A percentile compares a stretch with the other conserved stretches of the same genome.
Evolutionary conservation across 2,888 invertebrate species (phyloP).

Genomic region (Romanomermis culicivorax): DNA sequence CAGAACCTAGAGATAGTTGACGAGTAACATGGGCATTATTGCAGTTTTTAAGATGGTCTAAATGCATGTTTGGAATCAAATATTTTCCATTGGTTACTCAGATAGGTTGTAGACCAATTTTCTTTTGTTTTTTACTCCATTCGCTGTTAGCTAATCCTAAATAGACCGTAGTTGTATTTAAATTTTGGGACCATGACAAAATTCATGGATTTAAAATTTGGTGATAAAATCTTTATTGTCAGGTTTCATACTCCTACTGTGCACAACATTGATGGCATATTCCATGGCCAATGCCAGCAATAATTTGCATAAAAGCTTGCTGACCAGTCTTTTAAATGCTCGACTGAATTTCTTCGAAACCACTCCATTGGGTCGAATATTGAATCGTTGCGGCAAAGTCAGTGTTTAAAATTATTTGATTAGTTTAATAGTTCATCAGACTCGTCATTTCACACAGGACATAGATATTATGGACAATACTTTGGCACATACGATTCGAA

Average conservation of each 20-base stretch:
- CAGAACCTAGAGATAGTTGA: too few species aligned
- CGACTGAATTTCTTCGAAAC: conserved; percentile 32
- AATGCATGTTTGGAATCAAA: too few species aligned
- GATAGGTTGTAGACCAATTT: conserved; percentile 19
- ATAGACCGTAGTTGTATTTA: too few species aligned
- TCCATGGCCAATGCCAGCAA: conserved; percentile 31
- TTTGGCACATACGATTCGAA: conserved; percentile 21
- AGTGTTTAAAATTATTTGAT: not conserved
- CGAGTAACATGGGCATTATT: too few species aligned
- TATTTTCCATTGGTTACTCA: too few species aligned
- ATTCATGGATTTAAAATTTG: too few species aligned
- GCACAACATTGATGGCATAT: conserved; percentile 25
- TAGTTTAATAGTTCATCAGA: not conserved
- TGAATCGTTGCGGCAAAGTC: conserved; percentile 31
- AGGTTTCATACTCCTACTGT: not conserved
- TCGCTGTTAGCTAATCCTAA: too few species aligned
- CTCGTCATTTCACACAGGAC: conserved; percentile 16
- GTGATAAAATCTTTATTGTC: too few species aligned
- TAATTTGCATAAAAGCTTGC: conserved; percentile 25
- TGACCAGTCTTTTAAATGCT: conserved; percentile 26
- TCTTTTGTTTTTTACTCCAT: conserved; percentile 23
- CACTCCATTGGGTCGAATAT: conserved; percentile 31
- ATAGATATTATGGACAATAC: conserved; percentile 22
- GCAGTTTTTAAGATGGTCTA: too few species aligned
- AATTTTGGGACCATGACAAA: too few species aligned